Base-by-base conservation (phyloP, 2,113 vertebrate genomes). In the Trachemys scripta region DNA sequence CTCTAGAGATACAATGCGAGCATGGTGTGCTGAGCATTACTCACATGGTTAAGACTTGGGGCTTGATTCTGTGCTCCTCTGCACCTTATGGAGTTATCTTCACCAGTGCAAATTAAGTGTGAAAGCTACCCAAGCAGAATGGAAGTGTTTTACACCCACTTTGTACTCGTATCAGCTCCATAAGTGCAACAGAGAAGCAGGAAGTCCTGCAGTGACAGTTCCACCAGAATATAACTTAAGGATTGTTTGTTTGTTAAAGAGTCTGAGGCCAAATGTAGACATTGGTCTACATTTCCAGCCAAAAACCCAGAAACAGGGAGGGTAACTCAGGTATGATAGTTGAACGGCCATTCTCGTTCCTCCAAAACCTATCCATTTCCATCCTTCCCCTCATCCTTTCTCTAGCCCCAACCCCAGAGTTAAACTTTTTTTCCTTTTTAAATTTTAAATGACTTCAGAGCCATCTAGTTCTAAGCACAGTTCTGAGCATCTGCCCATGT, bases 1-100 rank as follows among this genome's bases (percentile, higher is more conserved):
- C 13, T 56, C 14, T 50, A 79, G 65, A 59, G 3, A 65, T 88
- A 94, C 82, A 8, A 47, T 76, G 75, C 13, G 6, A 47, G 38
- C 24, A 76, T 75, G 3, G 11, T 42, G 45, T 59, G 20, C 50
- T 84, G 83, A 20, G 16, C 72, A n/a, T 53, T 90, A 5, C 4
- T 81, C 5, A 11, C 27, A 8, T 75, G 6, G 2, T 42, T 85
- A 89, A 56, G 75, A 42, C 47, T 49, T 86, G 7, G 29, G 19
- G 90, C 93, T 94, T 93, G 20, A 47, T 62, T 56, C 5, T 59
- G 10, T 92, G 72, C 42, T 92, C 89, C n/a, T 80, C n/a, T 81
- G 27, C 42, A 92, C 47, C 29, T 8, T 25, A 12, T 27, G 42
- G 10, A 76, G 22, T 76, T 76, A 76, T 76, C 42, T 47, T 47